A percentile compares a stretch with the other conserved stretches of the same genome.
These are phyloP conservation scores for Pyralis farinalis DNA, from an alignment of 2,888 invertebrate species.

Conservation along the genomic window DNA sequence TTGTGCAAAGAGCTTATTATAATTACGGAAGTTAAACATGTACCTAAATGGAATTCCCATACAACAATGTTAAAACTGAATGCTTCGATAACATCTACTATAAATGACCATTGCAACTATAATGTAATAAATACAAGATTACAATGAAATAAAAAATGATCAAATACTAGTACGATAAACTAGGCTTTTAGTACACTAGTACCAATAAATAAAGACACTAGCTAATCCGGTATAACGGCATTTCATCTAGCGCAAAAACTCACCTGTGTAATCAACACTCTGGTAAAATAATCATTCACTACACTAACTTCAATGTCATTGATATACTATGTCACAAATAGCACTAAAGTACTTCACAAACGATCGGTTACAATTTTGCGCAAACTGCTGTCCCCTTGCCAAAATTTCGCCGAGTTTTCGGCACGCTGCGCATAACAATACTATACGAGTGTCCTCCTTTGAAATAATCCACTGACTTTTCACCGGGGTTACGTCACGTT, in stretches of 20 bases:
- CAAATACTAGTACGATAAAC: no score
- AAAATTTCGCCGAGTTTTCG: constrained; percentile 64
- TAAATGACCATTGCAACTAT: no score
- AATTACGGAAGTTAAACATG: no score
- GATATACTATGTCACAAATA: constrained; percentile 42
- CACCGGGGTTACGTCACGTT: constrained; percentile 43
- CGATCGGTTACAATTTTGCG: constrained; percentile 44
- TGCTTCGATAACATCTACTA: no score
- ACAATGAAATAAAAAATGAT: no score
- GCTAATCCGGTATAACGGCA: constrained; percentile 2
- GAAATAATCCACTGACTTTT: constrained; percentile 39
- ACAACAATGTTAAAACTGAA: no score
- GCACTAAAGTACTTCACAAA: constrained; percentile 43
- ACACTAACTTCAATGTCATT: constrained; percentile 38
- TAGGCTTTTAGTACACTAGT: no score
- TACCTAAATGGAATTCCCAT: no score
- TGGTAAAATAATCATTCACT: constrained; percentile 33
- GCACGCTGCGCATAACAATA: constrained; percentile 53
- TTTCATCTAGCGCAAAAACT: constrained; percentile 24
- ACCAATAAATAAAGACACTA: background rate
- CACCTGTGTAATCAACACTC: constrained; percentile 45
- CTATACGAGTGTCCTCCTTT: constrained; percentile 35
- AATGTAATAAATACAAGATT: no score
- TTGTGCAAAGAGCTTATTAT: no score
- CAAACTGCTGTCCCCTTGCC: constrained; percentile 44